Evolutionary conservation across 2,888 invertebrate genomes (phyloP).

Genomic region (Blera fallax): DNA sequence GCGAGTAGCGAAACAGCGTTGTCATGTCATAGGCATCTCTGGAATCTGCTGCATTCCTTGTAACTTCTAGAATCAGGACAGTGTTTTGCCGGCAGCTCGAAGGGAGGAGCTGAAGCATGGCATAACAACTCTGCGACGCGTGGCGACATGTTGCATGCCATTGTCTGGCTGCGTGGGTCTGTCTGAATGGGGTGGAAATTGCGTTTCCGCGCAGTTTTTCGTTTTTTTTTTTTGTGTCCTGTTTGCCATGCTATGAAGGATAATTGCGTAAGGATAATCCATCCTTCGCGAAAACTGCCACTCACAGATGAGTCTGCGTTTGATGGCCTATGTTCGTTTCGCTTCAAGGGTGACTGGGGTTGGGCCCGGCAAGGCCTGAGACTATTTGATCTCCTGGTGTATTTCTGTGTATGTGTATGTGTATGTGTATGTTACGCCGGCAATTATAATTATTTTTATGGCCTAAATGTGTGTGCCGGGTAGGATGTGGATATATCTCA

Average conservation of each 20-base stretch:
- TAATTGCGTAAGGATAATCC: constrained; percentile 73
- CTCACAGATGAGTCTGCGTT: constrained; percentile 79
- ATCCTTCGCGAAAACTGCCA: constrained; percentile 78
- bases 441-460: constrained; percentile 73
- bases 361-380: constrained; percentile 45
- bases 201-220: constrained; percentile 62
- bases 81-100: constrained; percentile 21
- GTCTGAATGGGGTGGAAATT: constrained; percentile 54
- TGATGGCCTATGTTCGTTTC: constrained; percentile 79
- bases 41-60: constrained; percentile 71
- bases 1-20: background rate
- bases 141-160: constrained; percentile 71
- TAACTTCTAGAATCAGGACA: constrained; percentile 55
- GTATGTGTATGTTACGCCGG: constrained; percentile 39
- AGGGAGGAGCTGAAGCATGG: constrained; percentile 71
- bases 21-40: constrained; percentile 49
- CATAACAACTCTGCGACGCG: constrained; percentile 63
- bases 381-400: constrained; percentile 53
- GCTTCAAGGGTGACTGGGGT: constrained; percentile 66
- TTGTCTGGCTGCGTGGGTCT: constrained; percentile 54
- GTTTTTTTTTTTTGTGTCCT: constrained; percentile 17
- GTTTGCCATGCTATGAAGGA: constrained; percentile 58
- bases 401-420: background rate
- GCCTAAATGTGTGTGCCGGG: constrained; percentile 62
- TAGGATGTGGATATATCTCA: constrained; percentile 69